Evolutionary conservation across 2,797 vertebrate genomes (phyloP).

Genomic region (Graptemys geographica): DNA sequence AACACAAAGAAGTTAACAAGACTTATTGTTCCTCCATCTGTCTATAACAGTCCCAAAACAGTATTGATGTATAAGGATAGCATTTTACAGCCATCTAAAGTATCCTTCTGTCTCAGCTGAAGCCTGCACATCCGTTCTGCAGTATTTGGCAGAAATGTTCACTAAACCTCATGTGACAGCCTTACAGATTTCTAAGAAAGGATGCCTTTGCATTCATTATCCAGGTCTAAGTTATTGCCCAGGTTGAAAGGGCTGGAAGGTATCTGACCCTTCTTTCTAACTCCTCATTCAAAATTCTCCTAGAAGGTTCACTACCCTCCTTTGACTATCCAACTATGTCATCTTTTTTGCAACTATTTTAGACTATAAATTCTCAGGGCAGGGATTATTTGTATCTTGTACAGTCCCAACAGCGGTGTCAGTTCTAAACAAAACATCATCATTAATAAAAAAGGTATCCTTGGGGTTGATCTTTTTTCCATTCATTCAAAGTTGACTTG

Average conservation of each 20-base stretch:
- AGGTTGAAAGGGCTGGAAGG: background rate
- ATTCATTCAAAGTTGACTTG: background rate
- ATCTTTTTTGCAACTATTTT: no score
- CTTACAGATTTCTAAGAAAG: no score
- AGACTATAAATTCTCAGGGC: no score
- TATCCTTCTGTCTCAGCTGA: background rate
- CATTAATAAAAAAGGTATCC: background rate
- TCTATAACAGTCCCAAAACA: background rate
- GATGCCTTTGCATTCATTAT: no score
- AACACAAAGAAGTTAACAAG: background rate
- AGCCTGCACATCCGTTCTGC: background rate
- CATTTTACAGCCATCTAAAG: background rate
- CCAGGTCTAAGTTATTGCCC: no score
- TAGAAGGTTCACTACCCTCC: background rate
- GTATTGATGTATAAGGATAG: background rate
- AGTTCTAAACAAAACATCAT: background rate
- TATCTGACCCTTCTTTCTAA: background rate
- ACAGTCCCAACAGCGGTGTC: background rate
- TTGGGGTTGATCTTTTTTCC: background rate
- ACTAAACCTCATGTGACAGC: no score
- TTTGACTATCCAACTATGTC: no score
- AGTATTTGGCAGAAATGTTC: background rate
- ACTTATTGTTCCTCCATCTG: background rate
- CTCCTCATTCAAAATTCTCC: background rate
- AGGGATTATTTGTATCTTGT: no score